Evolutionary conservation across 2,113 vertebrate genomes (phyloP).

Genomic region (Leptosomus discolor): DNA sequence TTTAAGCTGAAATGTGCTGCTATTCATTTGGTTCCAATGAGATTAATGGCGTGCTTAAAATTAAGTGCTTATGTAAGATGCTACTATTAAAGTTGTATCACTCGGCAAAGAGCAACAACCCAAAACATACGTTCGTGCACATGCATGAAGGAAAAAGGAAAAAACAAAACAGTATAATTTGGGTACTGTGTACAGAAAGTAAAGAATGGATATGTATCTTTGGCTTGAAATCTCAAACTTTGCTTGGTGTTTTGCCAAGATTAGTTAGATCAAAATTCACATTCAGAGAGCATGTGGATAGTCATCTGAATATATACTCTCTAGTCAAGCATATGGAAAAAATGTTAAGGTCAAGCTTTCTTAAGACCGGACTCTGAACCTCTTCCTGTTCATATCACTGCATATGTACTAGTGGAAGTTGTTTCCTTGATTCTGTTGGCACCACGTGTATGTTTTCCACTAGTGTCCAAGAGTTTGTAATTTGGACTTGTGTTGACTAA

Average conservation of each 20-base stretch:
- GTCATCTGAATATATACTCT: neutral
- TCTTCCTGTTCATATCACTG: neutral
- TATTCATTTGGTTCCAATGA: neutral
- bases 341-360: neutral
- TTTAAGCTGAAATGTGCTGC: neutral
- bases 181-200: neutral
- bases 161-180: neutral
- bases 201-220: neutral
- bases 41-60: neutral
- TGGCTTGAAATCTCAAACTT: neutral
- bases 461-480: neutral
- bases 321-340: neutral
- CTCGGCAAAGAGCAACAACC: neutral
- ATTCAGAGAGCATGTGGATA: neutral
- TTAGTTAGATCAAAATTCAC: neutral
- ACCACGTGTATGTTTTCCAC: neutral
- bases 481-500: neutral
- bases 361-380: no score
- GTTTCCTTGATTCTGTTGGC: neutral
- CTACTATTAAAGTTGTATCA: neutral
- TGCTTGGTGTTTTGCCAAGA: neutral
- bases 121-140: neutral
- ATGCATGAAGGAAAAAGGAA: neutral
- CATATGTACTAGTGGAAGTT: accelerated
- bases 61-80: neutral